phyloP scores from a whole-genome alignment of 2,113 vertebrate species.

The Verasper variegatus region DNA sequence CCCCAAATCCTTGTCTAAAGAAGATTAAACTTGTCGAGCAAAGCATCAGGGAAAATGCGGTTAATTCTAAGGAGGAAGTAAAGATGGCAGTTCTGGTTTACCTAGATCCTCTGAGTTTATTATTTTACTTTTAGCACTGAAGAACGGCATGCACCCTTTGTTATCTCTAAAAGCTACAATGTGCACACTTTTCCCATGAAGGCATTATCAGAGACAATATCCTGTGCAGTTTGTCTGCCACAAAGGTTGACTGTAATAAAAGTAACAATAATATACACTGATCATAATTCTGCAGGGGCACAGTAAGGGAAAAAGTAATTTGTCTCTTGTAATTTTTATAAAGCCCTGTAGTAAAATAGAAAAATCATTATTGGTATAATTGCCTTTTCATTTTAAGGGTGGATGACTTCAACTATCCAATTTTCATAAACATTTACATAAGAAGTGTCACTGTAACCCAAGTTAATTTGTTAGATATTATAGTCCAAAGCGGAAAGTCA shows the following conservation, averaged over 20 bases:
- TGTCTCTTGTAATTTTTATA: too few relatives aligned
- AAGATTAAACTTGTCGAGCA: conserved; percentile 54
- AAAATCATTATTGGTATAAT: background rate
- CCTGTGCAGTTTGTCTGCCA: conserved; percentile 1
- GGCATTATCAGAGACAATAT: conserved; percentile 5
- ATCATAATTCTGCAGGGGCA: conserved; percentile 13
- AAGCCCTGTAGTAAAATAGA: background rate
- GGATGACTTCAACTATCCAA: too few relatives aligned
- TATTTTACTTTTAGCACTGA: conserved; percentile 17
- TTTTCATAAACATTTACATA: background rate
- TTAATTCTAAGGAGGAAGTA: conserved; percentile 29
- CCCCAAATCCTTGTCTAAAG: conserved; percentile 49
- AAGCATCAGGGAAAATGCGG: conserved; percentile 22
- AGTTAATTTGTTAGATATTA: too few relatives aligned
- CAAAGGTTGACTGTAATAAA: conserved; percentile 1
- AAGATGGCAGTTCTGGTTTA: conserved; percentile 20
- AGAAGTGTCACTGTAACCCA: background rate
- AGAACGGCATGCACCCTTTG: background rate
- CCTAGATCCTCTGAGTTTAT: conserved; percentile 5
- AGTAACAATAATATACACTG: too few relatives aligned
- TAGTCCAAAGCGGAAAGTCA: background rate
- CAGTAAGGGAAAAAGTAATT: background rate
- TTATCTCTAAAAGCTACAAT: background rate
- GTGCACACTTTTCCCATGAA: conserved; percentile 4
- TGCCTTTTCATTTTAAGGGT: too few relatives aligned